Evolutionary conservation across 37 sponge, comb jelly and placozoan species (phyloP), one percentile per base, ranked within the genome.

Genomic region (Aplysina aerophoba): DNA sequence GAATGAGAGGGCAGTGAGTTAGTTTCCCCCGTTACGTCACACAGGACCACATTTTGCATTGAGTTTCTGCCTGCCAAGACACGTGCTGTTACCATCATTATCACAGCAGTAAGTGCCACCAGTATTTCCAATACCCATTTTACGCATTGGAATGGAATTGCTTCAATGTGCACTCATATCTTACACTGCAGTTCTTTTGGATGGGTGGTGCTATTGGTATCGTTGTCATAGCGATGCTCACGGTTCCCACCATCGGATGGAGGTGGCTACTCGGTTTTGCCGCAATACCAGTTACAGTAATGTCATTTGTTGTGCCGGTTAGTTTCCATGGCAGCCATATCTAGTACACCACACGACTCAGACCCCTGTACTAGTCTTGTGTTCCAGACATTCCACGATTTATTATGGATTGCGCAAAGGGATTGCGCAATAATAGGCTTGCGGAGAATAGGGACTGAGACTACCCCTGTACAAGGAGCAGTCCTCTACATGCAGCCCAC

Each of bases 21-120:
- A n/a, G n/a, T n/a, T n/a, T 41, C 19, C 21, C 30, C 8, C 17
- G 30, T 82, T 21, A 21, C 60, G 16, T 36, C 25, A 22, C 57
- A 53, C 65, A 91, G 91, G 8, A 37, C 81, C 3, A 87, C 90
- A 0, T 93, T 85, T 60, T 93, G 83, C 73, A 55, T 61, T 62
- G 94, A 93, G 55, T 93, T 90, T 57, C 83, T 93, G 0, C 94
- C 94, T 12, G 81, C 68, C 17, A 84, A 81, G 40, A 31, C 59
- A 19, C 59, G 94, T 55, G 94, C 68, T 12, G 24, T 85, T 5
- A 74, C 81, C 59, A 38, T 92, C 16, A 40, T 40, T 22, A 19
- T 75, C 1, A 36, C 37, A 19, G 11, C 37, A 44, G 78, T 75
- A 1, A 22, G 72, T 37, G 20, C 8, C 8, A 44, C 8, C 6